Base-by-base conservation (phyloP, 2,797 vertebrate genomes). In the Eurystomus glaucurus region DNA sequence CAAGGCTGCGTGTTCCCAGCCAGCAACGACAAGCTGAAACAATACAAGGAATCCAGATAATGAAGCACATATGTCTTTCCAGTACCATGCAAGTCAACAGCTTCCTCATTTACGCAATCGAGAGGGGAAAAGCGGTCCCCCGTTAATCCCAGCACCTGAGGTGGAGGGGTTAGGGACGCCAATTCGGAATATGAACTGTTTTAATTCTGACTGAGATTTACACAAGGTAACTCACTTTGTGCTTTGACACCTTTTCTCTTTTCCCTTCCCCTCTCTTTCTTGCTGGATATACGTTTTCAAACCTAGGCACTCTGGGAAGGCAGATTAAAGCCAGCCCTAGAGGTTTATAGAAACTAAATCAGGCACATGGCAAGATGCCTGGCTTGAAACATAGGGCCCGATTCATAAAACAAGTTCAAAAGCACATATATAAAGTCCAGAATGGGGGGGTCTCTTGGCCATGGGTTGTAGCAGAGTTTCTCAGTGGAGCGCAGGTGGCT, bases 41-140 rank as follows among this genome's bases (percentile, higher is more conserved):
- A 98, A 97, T 98, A 98, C 97, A 96, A 98, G 96, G 98, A 98
- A 97, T 97, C 93, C 91, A 95, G 95, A 93, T 98, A 98, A 98
- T 98, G 96, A 98, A 97, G 97, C 97, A 97, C 97, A 96, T 57
- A 85, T 93, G 97, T 93, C 95, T 93, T 13, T 88, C 81, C 97
- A 89, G 95, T 48, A 80, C 95, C 92, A 45, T 22, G 91, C 16
- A 21, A 97, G 91, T 92, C 86, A 93, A 87, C 91, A 76, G 93
- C 97, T 97, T 95, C 94, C 96, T 97, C 93, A 39, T 96, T 97
- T 97, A 95, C 79, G 84, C 95, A 82, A 80, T 87, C 86, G 39
- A 65, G 78, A 46, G 68, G 55, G 85, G 85, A 46, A 51, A 77
- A 91, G 51, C 0, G 18, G 76, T 31, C 58, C 78, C 87, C 88